Base-by-base conservation (phyloP, 2,113 vertebrate genomes). In the Pandion haliaetus region DNA sequence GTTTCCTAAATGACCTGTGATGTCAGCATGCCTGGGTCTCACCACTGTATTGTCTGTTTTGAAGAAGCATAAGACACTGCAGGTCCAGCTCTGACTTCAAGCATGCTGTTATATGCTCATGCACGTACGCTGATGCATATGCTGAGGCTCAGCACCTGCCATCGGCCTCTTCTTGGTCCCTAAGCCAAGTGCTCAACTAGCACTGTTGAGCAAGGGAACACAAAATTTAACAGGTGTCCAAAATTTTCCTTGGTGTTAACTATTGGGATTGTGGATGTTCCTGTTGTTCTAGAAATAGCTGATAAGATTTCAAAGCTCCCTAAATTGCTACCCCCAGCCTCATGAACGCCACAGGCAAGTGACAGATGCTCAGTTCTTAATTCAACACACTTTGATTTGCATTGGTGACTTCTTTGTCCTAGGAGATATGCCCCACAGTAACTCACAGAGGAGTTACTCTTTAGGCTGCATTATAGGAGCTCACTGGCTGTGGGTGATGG, bases 191-290 rank as follows among this genome's bases (percentile, higher is more conserved):
- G 16, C 13, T 84, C 44, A 16, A 17, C 21, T 36, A 44, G 45
- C 20, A 29, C 31, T 31, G 10, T 9, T 74, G 36, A 79, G 26
- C 15, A 38, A 82, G 66, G 42, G 19, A 88, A 65, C 34, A 57
- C 17, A 52, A 78, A 52, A 66, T 74, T 10, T 57, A 82, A n/a
- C 0, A 0, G 7, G 7, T 12, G 12, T 44, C 67, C n/a, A 44
- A 17, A 80, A 40, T 47, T 54, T 66, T 44, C 61, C 8, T 29
- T 47, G 14, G 21, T 32, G 29, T 58, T 58, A 5, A 17, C 45
- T 52, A 2, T 14, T 42, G n/a, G 14, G 19, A 52, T 7, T 65
- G n/a, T 73, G 61, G 57, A 29, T 65, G 24, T 28, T 52, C 52
- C 52, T 62, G 11, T 28, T 62, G 15, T 38, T 74, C 55, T 58